These are phyloP conservation scores for Callyntrura sp. DNA, from an alignment of 2,888 invertebrate genomes.

Conservation along the genomic window DNA sequence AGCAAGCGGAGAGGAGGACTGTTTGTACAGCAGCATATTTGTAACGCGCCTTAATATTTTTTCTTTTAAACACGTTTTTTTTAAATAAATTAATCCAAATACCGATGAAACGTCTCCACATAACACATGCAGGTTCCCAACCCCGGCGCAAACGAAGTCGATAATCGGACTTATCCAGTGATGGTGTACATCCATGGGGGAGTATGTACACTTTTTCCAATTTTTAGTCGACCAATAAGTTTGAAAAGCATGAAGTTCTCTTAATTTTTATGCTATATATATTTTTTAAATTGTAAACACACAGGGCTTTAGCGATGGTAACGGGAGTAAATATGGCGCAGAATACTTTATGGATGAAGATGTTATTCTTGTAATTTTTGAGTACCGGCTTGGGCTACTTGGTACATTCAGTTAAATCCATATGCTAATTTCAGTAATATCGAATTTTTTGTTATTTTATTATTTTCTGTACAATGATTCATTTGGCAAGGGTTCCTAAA, in stretches of 20 bases:
- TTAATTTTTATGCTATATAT: not conserved
- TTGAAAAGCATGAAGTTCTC: constrained; percentile 3
- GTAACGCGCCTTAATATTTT: no score
- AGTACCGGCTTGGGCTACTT: constrained; percentile 72
- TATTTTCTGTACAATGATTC: no score
- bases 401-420: no score
- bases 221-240: no score
- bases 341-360: constrained; percentile 80
- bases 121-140: constrained; percentile 72
- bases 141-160: not conserved
- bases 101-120: no score
- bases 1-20: constrained; percentile 69
- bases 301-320: constrained; percentile 70
- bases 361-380: constrained; percentile 72
- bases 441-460: no score
- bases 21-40: constrained; percentile 74
- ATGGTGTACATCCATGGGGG: constrained; percentile 80
- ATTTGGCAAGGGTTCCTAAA: constrained; percentile 71
- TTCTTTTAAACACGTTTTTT: no score
- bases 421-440: no score
- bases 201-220: no score
- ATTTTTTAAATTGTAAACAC: not conserved
- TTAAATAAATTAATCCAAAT: no score
- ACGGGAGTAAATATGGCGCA: constrained; percentile 76
- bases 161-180: constrained; percentile 48